Evolutionary conservation across 2,797 vertebrate genomes (phyloP).

Genomic region (Lithobates pipiens): DNA sequence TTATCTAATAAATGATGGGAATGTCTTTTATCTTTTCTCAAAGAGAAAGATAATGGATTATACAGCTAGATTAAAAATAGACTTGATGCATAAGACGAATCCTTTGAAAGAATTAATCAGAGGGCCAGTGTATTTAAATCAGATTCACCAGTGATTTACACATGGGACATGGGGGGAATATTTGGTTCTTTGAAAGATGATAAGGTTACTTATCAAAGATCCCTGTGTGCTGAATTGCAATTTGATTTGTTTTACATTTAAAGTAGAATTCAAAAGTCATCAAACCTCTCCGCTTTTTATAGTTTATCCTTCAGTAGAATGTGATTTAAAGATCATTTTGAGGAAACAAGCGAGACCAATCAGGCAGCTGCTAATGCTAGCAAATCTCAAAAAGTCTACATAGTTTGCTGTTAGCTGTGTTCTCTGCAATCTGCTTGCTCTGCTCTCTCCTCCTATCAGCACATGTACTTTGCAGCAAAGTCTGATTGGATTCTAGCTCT

Average conservation of each 20-base stretch:
- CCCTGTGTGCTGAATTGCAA: background rate
- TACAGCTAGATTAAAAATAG: slow-evolving; percentile 49
- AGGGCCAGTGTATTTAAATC: slow-evolving; percentile 50
- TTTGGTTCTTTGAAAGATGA: slow-evolving; percentile 49
- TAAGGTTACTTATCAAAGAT: slow-evolving; percentile 45
- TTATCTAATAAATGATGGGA: slow-evolving; percentile 35
- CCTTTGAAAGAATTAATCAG: slow-evolving; percentile 52
- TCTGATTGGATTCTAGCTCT: no score
- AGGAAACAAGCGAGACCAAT: no score
- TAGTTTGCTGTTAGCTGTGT: no score
- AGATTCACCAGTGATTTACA: slow-evolving; percentile 34
- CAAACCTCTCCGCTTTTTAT: background rate
- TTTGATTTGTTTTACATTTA: slow-evolving; percentile 33
- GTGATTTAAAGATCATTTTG: no score
- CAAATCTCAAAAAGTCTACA: no score
- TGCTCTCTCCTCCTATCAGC: no score
- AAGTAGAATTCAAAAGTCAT: slow-evolving; percentile 25
- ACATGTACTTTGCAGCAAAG: no score
- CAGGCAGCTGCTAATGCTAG: no score
- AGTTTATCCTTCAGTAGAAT: slow-evolving; percentile 10
- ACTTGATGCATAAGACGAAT: slow-evolving; percentile 21
- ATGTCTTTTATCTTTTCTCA: slow-evolving; percentile 48
- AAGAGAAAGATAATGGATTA: slow-evolving; percentile 47
- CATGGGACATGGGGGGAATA: slow-evolving; percentile 19
- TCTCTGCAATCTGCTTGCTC: no score